Conservation (phyloP, 1,140 invertebrate genomes). For the Brachystomella parvula region DNA sequence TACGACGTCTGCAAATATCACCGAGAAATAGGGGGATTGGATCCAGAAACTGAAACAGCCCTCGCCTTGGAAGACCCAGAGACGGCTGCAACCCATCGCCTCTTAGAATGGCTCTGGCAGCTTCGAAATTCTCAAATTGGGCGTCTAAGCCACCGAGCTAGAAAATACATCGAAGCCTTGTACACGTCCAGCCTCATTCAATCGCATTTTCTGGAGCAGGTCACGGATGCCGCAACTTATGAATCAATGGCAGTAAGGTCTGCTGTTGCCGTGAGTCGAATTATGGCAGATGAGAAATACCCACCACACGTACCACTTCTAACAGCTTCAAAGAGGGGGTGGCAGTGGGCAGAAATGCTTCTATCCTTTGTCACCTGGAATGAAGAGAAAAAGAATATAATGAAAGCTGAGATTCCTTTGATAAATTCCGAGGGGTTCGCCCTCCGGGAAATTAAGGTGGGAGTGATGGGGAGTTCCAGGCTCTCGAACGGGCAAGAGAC, state of each 20-base stretch:
- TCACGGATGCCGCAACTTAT: conserved; percentile 25
- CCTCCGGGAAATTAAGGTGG: background rate
- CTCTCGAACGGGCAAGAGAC: background rate
- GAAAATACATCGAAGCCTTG: conserved; percentile 31
- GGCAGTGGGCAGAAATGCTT: conserved; percentile 38
- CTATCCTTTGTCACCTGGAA: conserved; percentile 33
- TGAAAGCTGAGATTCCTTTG: conserved; percentile 21
- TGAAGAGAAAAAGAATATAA: conserved; percentile 25
- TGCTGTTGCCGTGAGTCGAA: conserved; percentile 27
- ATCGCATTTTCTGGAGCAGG: conserved; percentile 35
- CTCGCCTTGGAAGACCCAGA: conserved; percentile 35
- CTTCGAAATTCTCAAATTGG: conserved; percentile 35
- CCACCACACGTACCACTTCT: conserved; percentile 32
- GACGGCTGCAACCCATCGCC: conserved; percentile 31
- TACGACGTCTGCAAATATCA: conserved; percentile 26
- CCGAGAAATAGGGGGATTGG: background rate
- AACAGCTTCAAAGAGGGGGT: conserved; percentile 31
- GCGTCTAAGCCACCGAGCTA: conserved; percentile 26
- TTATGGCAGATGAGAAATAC: conserved; percentile 27
- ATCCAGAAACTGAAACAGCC: conserved; percentile 18
- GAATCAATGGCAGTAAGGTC: conserved; percentile 31
- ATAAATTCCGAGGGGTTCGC: background rate
- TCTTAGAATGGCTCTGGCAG: conserved; percentile 37
- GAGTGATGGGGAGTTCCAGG: no score
- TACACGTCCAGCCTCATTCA: conserved; percentile 21